Conservation (phyloP, 1,140 invertebrate genomes). For the Coenobita brevimanus region DNA sequence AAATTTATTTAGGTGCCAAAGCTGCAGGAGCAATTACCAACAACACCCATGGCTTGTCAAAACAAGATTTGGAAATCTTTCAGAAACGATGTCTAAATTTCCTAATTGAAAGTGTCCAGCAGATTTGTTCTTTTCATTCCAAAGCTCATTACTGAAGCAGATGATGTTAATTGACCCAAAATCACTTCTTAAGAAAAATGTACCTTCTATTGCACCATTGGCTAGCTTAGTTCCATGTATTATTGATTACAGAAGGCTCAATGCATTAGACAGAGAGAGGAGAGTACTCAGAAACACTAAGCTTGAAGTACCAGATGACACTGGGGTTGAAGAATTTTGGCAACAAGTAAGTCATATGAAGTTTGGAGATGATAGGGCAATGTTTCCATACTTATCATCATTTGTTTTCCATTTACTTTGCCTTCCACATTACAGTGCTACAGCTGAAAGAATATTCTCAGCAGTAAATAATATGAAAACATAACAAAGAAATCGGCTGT, state of each 20-base stretch:
- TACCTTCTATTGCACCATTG: background rate
- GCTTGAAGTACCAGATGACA: background rate
- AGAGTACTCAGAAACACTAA: background rate
- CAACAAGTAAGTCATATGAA: no score
- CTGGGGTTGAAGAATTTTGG: no score
- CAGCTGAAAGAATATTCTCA: background rate
- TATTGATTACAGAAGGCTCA: background rate
- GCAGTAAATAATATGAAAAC: background rate
- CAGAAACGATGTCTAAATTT: constrained; percentile 6
- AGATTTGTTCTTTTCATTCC: background rate
- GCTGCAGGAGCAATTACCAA: constrained; percentile 4
- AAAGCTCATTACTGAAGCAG: background rate
- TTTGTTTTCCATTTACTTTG: background rate
- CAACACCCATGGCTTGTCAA: constrained; percentile 32
- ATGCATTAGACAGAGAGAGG: background rate
- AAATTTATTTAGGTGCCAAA: constrained; percentile 32
- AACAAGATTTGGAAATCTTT: background rate
- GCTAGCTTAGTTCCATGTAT: background rate
- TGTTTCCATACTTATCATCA: background rate
- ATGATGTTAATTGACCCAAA: background rate
- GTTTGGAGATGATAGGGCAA: no score
- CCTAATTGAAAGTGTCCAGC: background rate
- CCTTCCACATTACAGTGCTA: background rate
- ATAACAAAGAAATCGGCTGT: no score
- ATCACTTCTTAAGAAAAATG: background rate